Evolutionary conservation across 1,140 invertebrate species (phyloP).

Genomic region (Chelonus insularis): DNA sequence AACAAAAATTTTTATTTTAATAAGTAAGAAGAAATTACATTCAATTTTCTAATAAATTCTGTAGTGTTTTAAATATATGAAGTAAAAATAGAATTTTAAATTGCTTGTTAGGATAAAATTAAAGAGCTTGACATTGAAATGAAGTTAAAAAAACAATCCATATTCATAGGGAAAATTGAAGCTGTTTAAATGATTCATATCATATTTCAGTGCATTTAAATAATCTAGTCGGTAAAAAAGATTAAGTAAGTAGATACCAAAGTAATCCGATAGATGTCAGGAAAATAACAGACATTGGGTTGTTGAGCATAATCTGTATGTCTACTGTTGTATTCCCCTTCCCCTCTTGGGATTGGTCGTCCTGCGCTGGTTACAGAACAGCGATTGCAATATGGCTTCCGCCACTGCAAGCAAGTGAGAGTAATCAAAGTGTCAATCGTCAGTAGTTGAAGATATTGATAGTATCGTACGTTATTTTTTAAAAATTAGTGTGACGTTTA

Average conservation of each 20-base stretch:
- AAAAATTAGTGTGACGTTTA: not conserved
- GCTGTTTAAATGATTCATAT: too few relatives aligned
- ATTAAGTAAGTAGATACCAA: not conserved
- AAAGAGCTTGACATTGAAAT: too few relatives aligned
- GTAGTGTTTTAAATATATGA: too few relatives aligned
- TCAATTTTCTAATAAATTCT: too few relatives aligned
- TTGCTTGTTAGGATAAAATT: too few relatives aligned
- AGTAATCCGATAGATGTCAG: not conserved
- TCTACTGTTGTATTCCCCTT: conserved; percentile 2
- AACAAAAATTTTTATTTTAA: too few relatives aligned
- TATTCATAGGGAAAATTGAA: too few relatives aligned
- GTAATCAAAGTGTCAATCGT: conserved; percentile 42
- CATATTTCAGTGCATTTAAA: too few relatives aligned
- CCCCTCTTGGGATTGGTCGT: conserved; percentile 14
- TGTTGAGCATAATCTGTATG: not conserved
- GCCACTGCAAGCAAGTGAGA: conserved; percentile 53
- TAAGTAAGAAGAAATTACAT: too few relatives aligned
- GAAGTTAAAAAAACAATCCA: too few relatives aligned
- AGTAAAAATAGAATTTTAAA: too few relatives aligned
- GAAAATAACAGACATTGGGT: not conserved
- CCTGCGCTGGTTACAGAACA: conserved; percentile 26
- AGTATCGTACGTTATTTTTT: not conserved
- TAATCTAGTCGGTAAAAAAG: too few relatives aligned
- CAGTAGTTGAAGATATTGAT: conserved; percentile 19
- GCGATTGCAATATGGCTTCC: conserved; percentile 59